phyloP scores from a whole-genome alignment of 2,797 vertebrate species.

The Lepidocolaptes lacrymiger region DNA sequence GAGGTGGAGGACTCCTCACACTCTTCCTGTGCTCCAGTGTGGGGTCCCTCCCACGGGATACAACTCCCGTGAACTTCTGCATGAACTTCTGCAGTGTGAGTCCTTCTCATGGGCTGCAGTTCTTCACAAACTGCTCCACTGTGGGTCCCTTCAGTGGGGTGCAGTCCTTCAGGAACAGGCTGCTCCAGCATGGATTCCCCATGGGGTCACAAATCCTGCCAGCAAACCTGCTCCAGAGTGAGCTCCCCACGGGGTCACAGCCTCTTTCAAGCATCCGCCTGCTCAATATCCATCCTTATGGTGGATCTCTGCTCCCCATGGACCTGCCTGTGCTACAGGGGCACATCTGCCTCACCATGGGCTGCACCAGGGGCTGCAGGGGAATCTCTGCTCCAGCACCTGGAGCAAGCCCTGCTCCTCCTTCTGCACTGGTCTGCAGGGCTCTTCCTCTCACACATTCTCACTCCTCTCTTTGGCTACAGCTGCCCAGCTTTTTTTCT shows the following conservation, averaged over 20 bases:
- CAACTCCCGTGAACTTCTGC: background rate
- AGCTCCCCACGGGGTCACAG: background rate
- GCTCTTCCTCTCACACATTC: background rate
- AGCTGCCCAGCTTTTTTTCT: background rate
- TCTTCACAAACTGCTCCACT: background rate
- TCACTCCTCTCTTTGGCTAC: background rate
- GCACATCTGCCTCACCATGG: background rate
- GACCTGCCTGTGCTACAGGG: background rate
- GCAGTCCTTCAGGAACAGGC: too few relatives aligned
- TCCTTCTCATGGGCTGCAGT: background rate
- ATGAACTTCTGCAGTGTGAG: background rate
- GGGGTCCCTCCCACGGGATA: background rate
- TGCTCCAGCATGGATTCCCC: too few relatives aligned
- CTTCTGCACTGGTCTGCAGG: background rate
- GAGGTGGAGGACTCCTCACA: background rate
- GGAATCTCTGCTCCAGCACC: background rate
- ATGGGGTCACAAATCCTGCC: too few relatives aligned
- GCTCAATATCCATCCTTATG: accelerated
- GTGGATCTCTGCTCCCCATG: background rate
- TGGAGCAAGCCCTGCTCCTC: background rate
- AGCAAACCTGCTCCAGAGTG: background rate
- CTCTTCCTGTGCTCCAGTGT: background rate
- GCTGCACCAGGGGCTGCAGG: background rate
- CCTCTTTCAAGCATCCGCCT: background rate
- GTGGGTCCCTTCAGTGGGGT: too few relatives aligned